Base-by-base conservation (phyloP, 2,888 invertebrate genomes). In the Drosophila atripex region DNA sequence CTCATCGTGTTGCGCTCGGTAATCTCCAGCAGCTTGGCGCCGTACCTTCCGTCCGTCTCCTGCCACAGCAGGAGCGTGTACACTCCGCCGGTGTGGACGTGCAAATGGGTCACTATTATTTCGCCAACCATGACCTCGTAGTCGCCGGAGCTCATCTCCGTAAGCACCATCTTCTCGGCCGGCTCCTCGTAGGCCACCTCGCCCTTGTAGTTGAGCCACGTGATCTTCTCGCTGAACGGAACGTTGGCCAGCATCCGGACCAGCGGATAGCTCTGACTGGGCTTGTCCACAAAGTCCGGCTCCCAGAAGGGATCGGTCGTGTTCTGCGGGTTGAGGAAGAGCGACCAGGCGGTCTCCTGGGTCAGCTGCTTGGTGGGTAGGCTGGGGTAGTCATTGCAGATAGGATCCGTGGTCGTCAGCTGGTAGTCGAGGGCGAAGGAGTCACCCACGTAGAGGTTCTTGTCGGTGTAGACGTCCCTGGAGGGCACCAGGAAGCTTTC, bases 1-100 rank as follows among this genome's bases (percentile, higher is more conserved):
- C 92, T 93, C 32, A 94, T 80, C 0, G 92, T 90, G 78, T 93
- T 94, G 14, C 93, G 91, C n/a, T 80, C 77, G 1, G 91, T 88
- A 1, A 91, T 77, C 50, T 64, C 76, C 3, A 88, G 12, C 2
- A 83, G 3, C 0, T 73, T 32, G 0, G 32, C 0, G 0, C 0
- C 11, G 16, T 76, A 88, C 0, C 4, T 1, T 0, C 55, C 72
- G 0, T 1, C 3, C 0, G 21, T 3, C 35, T 84, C 84, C 1
- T 68, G 1, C 21, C 18, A 30, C 2, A 91, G 66, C 0, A 92
- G 41, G 2, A 92, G 63, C 0, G 91, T 90, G 49, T 92, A 91
- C 5, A 91, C 90, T 11, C 91, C 92, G n/a, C 91, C 92, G 7
- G 88, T 88, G 80, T 90, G 72, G 0, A 91, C 47, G 0, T 46